phyloP scores from a whole-genome alignment of 2,113 vertebrate genomes.

The Burhinus oedicnemus region DNA sequence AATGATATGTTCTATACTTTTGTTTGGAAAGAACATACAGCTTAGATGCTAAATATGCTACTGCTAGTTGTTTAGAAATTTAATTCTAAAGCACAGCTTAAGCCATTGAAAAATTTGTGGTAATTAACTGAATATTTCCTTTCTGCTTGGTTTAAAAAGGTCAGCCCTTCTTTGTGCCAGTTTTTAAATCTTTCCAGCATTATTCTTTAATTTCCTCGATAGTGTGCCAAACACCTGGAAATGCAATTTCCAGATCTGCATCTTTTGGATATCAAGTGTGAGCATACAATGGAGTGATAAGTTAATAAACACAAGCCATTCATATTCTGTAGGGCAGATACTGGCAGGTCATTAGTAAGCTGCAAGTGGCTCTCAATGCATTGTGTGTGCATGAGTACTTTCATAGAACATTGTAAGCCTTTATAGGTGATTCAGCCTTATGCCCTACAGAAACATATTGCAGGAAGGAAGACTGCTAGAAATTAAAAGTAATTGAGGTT shows the following conservation, averaged over 20 bases:
- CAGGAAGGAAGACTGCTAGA: conserved; percentile 44
- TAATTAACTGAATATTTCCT: conserved; percentile 2
- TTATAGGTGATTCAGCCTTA: conserved; percentile 10
- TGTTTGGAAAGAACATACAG: background rate
- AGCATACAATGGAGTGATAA: background rate
- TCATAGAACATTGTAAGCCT: background rate
- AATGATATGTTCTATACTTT: background rate
- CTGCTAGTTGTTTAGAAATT: background rate
- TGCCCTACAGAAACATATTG: background rate
- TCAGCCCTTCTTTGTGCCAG: background rate
- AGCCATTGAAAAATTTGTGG: background rate
- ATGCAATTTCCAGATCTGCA: background rate
- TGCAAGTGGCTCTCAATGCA: background rate
- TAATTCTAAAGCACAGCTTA: background rate
- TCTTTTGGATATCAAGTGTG: background rate
- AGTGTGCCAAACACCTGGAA: conserved; percentile 27
- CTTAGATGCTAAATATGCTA: background rate
- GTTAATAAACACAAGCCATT: conserved; percentile 18
- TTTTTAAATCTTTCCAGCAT: conserved; percentile 6
- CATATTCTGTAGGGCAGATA: background rate
- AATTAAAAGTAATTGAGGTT: conserved; percentile 48
- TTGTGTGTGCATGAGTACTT: background rate
- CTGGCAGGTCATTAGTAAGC: conserved; percentile 12
- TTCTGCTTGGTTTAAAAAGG: conserved; percentile 23
- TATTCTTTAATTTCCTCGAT: background rate